A percentile compares a stretch with the other conserved stretches of the same genome.
Evolutionary conservation across 2,113 vertebrate genomes (phyloP).

Genomic region (Morone chrysops): DNA sequence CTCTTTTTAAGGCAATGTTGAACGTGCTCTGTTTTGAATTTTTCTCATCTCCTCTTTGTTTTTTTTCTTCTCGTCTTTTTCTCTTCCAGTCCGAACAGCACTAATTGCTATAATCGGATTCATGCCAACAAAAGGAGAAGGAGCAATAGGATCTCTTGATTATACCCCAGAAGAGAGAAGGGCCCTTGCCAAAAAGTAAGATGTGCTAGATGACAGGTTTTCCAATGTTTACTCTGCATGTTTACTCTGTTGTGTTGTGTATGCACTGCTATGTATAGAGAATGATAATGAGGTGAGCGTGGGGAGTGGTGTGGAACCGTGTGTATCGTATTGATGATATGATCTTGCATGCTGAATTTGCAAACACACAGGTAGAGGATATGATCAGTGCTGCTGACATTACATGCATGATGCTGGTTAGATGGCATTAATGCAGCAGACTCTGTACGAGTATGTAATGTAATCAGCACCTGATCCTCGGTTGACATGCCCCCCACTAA

Average conservation of each 20-base stretch:
- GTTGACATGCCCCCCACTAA: neutral
- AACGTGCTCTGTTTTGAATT: slow-evolving; percentile 9
- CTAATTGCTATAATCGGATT: slow-evolving; percentile 98
- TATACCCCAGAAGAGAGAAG: slow-evolving; percentile 97
- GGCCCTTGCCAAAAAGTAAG: slow-evolving; percentile 98
- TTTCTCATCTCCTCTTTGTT: slow-evolving; percentile 21
- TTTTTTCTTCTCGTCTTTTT: slow-evolving; percentile 35
- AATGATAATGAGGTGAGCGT: slow-evolving; percentile 18
- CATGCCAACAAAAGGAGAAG: slow-evolving; percentile 99
- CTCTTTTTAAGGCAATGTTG: slow-evolving; percentile 22
- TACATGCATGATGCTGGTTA: neutral
- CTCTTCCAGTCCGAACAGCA: slow-evolving; percentile 93
- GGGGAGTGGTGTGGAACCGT: slow-evolving; percentile 5
- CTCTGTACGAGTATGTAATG: neutral
- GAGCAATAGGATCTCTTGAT: slow-evolving; percentile 98
- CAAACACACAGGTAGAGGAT: neutral
- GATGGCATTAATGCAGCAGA: slow-evolving; percentile 4
- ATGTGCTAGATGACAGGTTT: slow-evolving; percentile 42
- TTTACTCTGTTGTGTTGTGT: neutral
- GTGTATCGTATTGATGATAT: neutral
- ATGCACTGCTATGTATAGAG: neutral
- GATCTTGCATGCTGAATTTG: neutral
- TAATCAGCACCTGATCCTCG: slow-evolving; percentile 41
- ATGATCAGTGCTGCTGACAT: neutral
- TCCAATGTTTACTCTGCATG: slow-evolving; percentile 17